Conservation (phyloP, 2,797 vertebrate genomes). For the Rhodeus uyekii region DNA sequence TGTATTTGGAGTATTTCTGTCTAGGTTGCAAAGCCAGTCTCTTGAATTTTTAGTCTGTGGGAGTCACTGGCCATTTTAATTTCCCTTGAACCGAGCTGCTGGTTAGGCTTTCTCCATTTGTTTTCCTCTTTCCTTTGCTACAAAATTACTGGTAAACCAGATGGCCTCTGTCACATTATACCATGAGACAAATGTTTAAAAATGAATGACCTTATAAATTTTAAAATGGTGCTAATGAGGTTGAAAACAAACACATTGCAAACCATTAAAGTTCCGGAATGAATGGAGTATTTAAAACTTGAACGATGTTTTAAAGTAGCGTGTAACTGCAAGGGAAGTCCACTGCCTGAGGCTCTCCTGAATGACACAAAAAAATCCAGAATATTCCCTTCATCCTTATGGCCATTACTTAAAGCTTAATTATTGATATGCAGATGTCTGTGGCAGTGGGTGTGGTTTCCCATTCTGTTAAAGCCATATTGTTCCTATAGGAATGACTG, state of each 20-base stretch:
- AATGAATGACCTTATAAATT: slow-evolving; percentile 29
- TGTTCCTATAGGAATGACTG: not conserved
- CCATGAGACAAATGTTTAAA: slow-evolving; percentile 3
- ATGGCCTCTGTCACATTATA: slow-evolving; percentile 19
- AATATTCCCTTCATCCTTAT: not conserved
- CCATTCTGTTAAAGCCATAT: slow-evolving; percentile 5
- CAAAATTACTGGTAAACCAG: not conserved
- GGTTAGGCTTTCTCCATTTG: slow-evolving; percentile 4
- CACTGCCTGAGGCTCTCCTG: not conserved
- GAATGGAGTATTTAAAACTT: not conserved
- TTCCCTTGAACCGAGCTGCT: not conserved
- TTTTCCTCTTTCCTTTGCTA: not conserved
- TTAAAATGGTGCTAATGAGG: slow-evolving; percentile 13
- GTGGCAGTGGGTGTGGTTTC: slow-evolving; percentile 17
- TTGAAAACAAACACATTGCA: not conserved
- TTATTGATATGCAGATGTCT: slow-evolving; percentile 41
- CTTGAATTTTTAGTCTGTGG: slow-evolving; percentile 57
- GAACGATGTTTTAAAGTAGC: slow-evolving; percentile 4
- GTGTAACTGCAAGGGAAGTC: not conserved
- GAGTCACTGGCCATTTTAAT: slow-evolving; percentile 21
- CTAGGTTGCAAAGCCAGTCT: slow-evolving; percentile 40
- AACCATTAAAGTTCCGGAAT: not conserved
- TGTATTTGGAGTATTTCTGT: slow-evolving; percentile 54
- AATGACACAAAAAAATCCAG: not conserved
- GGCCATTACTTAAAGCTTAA: slow-evolving; percentile 44